These are phyloP conservation scores for Melospiza melodia DNA, from an alignment of 2,113 vertebrate genomes.

Conservation along the genomic window DNA sequence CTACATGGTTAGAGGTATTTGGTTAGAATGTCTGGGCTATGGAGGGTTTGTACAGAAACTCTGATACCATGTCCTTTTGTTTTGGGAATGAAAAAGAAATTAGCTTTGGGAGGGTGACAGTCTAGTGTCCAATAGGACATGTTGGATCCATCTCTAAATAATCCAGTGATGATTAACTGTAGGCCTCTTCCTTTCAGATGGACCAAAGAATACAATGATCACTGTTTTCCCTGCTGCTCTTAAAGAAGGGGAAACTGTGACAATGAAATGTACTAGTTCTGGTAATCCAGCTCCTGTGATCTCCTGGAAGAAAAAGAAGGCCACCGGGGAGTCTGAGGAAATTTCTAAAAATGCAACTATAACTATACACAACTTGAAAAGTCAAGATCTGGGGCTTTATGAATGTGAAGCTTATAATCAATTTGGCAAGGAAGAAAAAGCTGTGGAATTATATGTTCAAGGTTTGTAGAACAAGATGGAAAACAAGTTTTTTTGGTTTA, in stretches of 20 bases:
- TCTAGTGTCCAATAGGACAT: not conserved
- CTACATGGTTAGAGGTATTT: not conserved
- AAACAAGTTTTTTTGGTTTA: not conserved
- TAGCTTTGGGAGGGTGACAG: not conserved
- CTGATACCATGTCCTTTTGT: not conserved
- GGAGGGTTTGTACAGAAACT: not conserved
- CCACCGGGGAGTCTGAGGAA: not conserved
- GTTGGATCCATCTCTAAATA: not conserved
- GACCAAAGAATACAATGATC: constrained; percentile 58
- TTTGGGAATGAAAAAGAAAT: not conserved
- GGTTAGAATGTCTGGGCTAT: not conserved
- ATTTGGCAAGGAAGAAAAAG: constrained; percentile 46
- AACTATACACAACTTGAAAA: constrained; percentile 56
- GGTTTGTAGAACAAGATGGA: constrained; percentile 42
- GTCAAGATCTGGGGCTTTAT: constrained; percentile 71
- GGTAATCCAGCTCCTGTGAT: constrained; percentile 70
- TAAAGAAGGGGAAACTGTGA: constrained; percentile 71
- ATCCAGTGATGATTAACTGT: not conserved
- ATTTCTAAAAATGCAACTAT: constrained; percentile 56
- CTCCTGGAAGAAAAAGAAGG: constrained; percentile 61
- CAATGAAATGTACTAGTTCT: constrained; percentile 66
- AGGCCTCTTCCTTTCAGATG: constrained; percentile 55
- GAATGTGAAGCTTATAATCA: constrained; percentile 70
- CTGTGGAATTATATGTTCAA: constrained; percentile 66
- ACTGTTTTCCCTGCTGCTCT: constrained; percentile 47